Conservation (phyloP, 2,113 vertebrate genomes). For the Ceuthmochares aereus region DNA sequence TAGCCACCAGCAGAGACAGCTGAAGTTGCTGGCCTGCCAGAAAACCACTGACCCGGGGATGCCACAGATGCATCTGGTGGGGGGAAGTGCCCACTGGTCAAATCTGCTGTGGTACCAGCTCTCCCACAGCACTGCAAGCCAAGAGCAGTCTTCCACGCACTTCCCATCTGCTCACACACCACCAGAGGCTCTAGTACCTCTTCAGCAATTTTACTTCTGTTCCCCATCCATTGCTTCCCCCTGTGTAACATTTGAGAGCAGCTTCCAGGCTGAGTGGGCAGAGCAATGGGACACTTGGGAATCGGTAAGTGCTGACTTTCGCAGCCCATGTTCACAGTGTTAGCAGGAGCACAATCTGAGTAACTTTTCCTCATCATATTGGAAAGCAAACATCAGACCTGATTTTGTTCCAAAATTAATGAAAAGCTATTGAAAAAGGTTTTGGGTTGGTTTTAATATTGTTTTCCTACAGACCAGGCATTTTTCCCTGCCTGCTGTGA, state of each 20-base stretch:
- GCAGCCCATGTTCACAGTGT: rapidly evolving
- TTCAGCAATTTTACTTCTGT: neutral
- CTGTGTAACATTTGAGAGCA: neutral
- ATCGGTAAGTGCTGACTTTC: rapidly evolving
- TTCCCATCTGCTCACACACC: neutral
- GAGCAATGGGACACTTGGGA: too few species aligned
- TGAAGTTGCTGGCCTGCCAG: neutral
- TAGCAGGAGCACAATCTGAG: neutral
- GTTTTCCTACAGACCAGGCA: neutral
- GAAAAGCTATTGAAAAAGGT: neutral
- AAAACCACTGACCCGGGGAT: rapidly evolving
- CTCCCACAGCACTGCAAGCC: rapidly evolving
- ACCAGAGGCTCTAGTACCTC: neutral
- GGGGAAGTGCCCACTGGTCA: rapidly evolving
- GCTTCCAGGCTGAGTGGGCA: neutral
- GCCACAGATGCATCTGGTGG: rapidly evolving
- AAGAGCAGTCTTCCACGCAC: neutral
- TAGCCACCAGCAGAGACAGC: rapidly evolving
- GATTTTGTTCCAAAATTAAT: neutral
- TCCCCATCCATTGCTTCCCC: neutral
- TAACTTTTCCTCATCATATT: neutral
- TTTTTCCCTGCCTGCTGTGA: slow-evolving; percentile 16
- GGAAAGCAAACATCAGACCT: neutral
- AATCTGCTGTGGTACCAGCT: neutral
- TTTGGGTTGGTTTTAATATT: neutral